Base-by-base conservation (phyloP, 2,888 invertebrate species). In the Podotricha telesiphe region DNA sequence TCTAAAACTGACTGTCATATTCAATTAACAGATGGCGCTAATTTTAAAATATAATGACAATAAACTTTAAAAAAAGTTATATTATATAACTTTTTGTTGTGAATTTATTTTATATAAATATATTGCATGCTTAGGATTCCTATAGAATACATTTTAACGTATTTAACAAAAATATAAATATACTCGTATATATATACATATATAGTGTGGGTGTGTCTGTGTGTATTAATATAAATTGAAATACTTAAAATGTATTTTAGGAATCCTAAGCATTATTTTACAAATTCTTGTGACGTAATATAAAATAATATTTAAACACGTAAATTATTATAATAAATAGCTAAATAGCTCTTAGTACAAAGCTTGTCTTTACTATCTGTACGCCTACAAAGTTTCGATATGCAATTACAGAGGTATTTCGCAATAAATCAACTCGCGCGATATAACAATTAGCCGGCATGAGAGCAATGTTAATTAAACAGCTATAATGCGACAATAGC, bases 391-490 rank as follows among this genome's bases (percentile, higher is more conserved):
- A 84, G 87, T 87, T 87, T 82, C 85, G 86, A 86, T 83, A 83
- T 84, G 83, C 87, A 91, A 92, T 92, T 92, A 91, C 87, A 85
- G 86, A 91, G 93, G 93, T 93, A 87, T 89, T 87, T 86, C 79
- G 85, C 82, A 78, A 91, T 93, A 93, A 93, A 93, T 93, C 93
- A 93, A 86, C 85, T 84, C 86, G 87, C 88, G 85, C 92, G 91
- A 93, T 93, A 90, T 91, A 93, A 93, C 93, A 93, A 93, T 93
- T 93, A 93, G 93, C 86, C 82, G 91, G 90, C 87, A 93, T 90
- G 91, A 89, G 89, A 89, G 89, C 89, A 91, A 92, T 93, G 92
- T 93, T 93, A 93, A 93, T 93, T 93, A 93, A 93, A 93, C 86
- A 87, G 80, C 85, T 84, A 87, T 89, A 86, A 85, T 86, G 69